Evolutionary conservation across 2,888 invertebrate species (phyloP), one percentile per base, ranked within the genome.

Genomic region (Blera fallax): DNA sequence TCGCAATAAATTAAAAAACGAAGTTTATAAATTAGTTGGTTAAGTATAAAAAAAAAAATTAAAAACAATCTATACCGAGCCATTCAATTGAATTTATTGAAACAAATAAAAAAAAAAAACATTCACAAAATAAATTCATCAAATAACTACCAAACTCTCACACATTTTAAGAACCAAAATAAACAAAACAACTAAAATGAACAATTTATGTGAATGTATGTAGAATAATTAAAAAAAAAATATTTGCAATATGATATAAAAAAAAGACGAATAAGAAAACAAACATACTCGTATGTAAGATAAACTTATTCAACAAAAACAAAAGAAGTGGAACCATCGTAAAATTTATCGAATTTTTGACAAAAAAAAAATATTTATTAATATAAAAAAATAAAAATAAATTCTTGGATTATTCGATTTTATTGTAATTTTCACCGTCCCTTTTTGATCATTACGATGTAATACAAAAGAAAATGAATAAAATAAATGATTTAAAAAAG

Each of bases 351-450:
- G 85, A 88, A 88, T 87, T 80, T 73, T 87, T 77, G 65, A 83
- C 54, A 84, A 78, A 78, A 78, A 70, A 77, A 67, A 74, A 48
- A 81, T 83, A 88, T 87, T 81, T 70, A 87, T 77, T 84, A 79
- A 48, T 85, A 82, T 37, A 27, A 80, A 73, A 32, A 69, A 80
- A 78, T 58, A 80, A 64, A 54, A 70, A 78, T 40, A 40, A 77
- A 81, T 87, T 87, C 82, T 81, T 88, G 77, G 69, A 87, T 87
- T 87, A 81, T 88, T 88, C 90, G 90, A 91, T 91, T 91, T 91
- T 91, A 91, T 91, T 91, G 91, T 90, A 91, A 91, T 91, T 91
- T 90, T 91, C 90, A 91, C 91, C 91, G 91, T 91, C 91, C 91
- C 91, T 90, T 90, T 90, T 90, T 91, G 90, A 89, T 88, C 87